Base-by-base conservation (phyloP, 2,888 invertebrate species). In the Mellilla xanthometata region DNA sequence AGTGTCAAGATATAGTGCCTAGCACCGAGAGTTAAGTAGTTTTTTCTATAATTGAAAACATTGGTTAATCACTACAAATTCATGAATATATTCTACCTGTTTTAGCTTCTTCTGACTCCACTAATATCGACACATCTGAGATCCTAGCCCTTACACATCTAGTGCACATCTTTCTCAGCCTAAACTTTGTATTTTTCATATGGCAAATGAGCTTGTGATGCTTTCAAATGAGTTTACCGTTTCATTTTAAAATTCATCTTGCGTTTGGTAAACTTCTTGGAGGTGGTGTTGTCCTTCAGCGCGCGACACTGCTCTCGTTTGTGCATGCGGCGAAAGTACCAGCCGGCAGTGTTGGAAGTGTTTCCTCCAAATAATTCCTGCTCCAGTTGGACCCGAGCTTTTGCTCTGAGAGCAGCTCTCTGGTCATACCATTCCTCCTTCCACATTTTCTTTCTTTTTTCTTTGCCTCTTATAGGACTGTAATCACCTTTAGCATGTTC, bases 281-380 rank as follows among this genome's bases (percentile, higher is more conserved):
- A 62, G 8, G 79, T 85, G 50, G 69, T 76, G 51, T 85, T 88
- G 40, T 81, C 77, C 9, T 70, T 70, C 44, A 84, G 83, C 2
- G 76, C 68, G 32, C 89, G 81, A 43, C 86, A 85, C 42, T 88
- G 86, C 41, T 90, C 89, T 3, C 90, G 75, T 44, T 76, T 76
- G 38, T 81, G 77, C 89, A 90, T 85, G 13, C 89, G 81, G 10
- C 81, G 73, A 52, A 90, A 90, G 56, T 90, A 90, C 90, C 90
- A 90, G 1, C 77, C 76, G 0, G 87, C 85, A 28, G 73, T 78
- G 51, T 83, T 83, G 1, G 71, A 63, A 26, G 64, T 72, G 9
- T 61, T 68, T 19, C 79, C 76, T 9, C 80, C 80, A 56, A 85
- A 81, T 8, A 82, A 49, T 41, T 82, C 87, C 27, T 72, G 65